Evolutionary conservation across 37 sponge, comb jelly and placozoan species (phyloP), one percentile per base, ranked within the genome.

Genomic region (Spongia lamella): DNA sequence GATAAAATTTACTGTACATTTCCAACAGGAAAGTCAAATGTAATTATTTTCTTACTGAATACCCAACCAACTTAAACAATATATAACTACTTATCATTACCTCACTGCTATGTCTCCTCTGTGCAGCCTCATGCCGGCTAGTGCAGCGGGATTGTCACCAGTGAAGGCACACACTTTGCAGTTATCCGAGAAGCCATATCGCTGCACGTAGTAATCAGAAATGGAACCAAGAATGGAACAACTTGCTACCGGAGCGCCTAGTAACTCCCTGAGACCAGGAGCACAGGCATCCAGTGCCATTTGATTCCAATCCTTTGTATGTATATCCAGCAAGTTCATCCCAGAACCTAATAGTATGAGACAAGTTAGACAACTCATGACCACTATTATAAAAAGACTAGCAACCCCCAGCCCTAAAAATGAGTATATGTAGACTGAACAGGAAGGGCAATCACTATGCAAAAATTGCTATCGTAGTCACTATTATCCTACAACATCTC

Each of bases 301-400:
- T 14, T 71, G 73, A 62, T 86, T 84, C 91, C 90, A 96, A 15
- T 80, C 53, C 63, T 78, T 93, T n/a, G 72, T 77, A 15, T 73
- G 53, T 27, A 96, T 90, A 40, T 96, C 88, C 72, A 92, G 22
- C n/a, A 96, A 77, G 62, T 96, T 96, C 97, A 96, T 96, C 61
- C 97, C 97, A 38, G 97, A 96, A 7, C 96, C 93, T 92, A 50
- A 6, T n/a, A 19, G n/a, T n/a, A n/a, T n/a, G n/a, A n/a, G n/a
- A n/a, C n/a, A 63, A 47, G 22, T 19, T 56, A 47, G 22, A 61
- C 6, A 25, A 11, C 1, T 16, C 16, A 60, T n/a, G 19, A 33
- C 27, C 14, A 5, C 6, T 11, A 34, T 3, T 32, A 39, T 7
- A 25, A 65, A 7, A 19, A 25, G 14, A 65, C 17, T 51, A 11